Percentiles rank a stretch among this genome's conserved stretches.
Conservation (phyloP, 2,797 vertebrate genomes). For the Delichon dasypus region DNA sequence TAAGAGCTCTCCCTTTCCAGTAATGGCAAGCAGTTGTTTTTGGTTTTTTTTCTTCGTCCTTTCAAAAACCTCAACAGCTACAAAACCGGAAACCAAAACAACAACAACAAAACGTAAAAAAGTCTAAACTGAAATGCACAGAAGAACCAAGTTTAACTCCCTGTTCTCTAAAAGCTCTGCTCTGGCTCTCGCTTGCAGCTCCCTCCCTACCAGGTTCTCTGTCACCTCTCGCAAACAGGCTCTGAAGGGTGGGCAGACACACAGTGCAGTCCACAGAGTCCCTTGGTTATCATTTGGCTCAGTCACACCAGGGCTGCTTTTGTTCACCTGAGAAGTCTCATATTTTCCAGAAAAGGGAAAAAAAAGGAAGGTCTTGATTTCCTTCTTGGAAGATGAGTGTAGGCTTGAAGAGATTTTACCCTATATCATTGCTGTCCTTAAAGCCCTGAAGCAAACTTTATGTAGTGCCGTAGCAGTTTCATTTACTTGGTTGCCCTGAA, state of each 20-base stretch:
- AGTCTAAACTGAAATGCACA: neutral
- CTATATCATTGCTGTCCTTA: neutral
- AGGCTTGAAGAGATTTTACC: neutral
- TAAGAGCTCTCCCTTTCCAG: neutral
- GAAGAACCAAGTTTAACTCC: neutral
- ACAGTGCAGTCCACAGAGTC: neutral
- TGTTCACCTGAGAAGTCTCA: neutral
- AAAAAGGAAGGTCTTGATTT: neutral
- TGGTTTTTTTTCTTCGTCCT: neutral
- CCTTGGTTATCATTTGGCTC: neutral
- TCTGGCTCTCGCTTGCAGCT: neutral
- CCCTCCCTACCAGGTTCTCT: neutral
- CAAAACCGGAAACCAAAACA: neutral
- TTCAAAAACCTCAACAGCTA: neutral
- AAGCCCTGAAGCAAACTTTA: neutral
- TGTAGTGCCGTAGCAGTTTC: neutral
- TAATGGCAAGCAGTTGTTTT: neutral
- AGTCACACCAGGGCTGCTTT: neutral
- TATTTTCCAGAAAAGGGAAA: neutral
- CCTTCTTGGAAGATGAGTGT: neutral
- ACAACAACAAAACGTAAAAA: neutral
- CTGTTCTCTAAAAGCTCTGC: neutral
- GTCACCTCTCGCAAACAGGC: rapidly evolving
- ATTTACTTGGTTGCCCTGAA: neutral
- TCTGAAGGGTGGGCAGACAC: neutral